Percentiles rank a stretch among this genome's conserved stretches.
These are phyloP conservation scores for Argopecten irradians DNA, from an alignment of 1,140 invertebrate species.

Conservation along the genomic window DNA sequence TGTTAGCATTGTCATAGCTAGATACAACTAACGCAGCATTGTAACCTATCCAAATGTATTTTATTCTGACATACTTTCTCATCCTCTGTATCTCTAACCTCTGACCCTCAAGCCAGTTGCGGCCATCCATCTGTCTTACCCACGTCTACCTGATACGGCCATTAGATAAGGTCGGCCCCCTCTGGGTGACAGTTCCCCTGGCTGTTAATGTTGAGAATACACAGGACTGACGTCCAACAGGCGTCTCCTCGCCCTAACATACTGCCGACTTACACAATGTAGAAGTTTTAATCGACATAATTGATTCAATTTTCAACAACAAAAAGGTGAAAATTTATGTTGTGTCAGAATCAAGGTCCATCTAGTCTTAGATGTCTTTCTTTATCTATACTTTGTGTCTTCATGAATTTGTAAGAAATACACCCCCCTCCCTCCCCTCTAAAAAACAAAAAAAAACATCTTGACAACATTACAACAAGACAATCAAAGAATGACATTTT, in stretches of 20 bases:
- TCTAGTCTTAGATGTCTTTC: neutral
- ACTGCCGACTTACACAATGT: neutral
- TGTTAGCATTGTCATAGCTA: no score
- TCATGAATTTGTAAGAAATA: neutral
- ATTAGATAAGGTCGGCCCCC: neutral
- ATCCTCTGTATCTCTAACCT: slow-evolving; percentile 20
- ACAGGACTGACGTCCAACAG: neutral
- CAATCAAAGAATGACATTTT: neutral
- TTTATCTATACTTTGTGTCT: neutral
- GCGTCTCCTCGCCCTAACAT: neutral
- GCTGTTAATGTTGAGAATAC: neutral
- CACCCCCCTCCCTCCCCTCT: no score
- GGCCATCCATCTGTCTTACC: neutral
- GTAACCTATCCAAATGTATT: no score
- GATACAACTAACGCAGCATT: no score
- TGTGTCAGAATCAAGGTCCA: neutral
- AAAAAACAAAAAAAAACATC: neutral
- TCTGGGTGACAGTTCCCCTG: neutral
- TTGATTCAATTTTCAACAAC: slow-evolving; percentile 9
- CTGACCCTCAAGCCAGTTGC: neutral
- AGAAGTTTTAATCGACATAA: slow-evolving; percentile 8
- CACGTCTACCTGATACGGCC: slow-evolving; percentile 3
- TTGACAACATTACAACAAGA: neutral
- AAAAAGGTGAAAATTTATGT: slow-evolving; percentile 23
- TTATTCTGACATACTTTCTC: neutral